phyloP scores from a whole-genome alignment of 2,113 vertebrate species.

The Actenoides lindsayi region DNA sequence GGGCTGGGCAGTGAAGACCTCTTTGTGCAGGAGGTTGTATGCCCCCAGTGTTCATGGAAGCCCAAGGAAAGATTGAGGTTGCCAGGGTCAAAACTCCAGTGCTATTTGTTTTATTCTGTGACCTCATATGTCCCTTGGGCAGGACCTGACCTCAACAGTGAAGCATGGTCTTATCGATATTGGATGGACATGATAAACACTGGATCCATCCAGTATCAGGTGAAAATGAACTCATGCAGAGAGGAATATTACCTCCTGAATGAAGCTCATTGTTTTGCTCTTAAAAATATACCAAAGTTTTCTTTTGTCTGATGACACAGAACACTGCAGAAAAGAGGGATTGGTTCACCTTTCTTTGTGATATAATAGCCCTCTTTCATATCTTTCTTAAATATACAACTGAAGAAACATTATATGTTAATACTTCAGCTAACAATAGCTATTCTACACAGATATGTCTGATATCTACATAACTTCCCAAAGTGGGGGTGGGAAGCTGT shows the following conservation, averaged over 20 bases:
- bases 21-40: background rate
- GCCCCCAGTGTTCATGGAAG: background rate
- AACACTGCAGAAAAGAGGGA: background rate
- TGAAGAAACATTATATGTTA: constrained; percentile 54
- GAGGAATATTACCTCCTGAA: background rate
- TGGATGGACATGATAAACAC: background rate
- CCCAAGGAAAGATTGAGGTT: background rate
- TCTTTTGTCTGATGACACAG: background rate
- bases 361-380: constrained; percentile 26
- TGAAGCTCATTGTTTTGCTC: constrained; percentile 23
- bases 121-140: background rate
- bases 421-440: constrained; percentile 61
- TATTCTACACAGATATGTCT: background rate
- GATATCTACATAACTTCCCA: background rate
- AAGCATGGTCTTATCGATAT: background rate
- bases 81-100: background rate
- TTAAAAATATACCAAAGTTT: constrained; percentile 19
- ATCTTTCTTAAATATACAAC: constrained; percentile 30
- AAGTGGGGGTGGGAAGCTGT: constrained; percentile 14
- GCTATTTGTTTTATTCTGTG: background rate
- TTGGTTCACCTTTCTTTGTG: background rate
- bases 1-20: background rate
- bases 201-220: background rate
- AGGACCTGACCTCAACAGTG: background rate
- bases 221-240: background rate